Evolutionary conservation across 2,113 vertebrate genomes (phyloP), one percentile per base, ranked within the genome.

Genomic region (Geococcyx californianus): DNA sequence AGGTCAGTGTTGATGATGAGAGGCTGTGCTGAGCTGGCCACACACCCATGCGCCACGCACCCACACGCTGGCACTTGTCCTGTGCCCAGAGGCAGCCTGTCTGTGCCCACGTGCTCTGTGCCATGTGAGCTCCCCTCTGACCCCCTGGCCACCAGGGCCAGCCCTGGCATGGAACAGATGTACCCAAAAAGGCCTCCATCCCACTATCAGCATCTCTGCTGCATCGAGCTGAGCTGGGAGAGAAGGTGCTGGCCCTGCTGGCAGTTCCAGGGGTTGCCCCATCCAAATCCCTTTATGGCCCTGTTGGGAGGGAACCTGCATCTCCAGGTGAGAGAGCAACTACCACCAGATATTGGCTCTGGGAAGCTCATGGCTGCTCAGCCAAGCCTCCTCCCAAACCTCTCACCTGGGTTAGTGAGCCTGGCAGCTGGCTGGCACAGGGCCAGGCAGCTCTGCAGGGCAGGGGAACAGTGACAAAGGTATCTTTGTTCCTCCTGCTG

Each of bases 361-460:
- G n/a, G 62, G 77, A 60, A 89, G 54, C 29, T 59, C 12, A 12
- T 26, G 49, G 82, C 47, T 62, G 45, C 70, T 69, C 23, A 29
- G 44, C 19, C 87, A 66, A n/a, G 76, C 45, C 36, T 20, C 34
- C 20, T n/a, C 36, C 28, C 19, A 40, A n/a, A 28, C 21, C 31
- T 42, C 44, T 44, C 1, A 1, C 14, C 56, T 55, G 0, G 0
- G 31, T n/a, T 17, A 56, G 23, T 0, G 1, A 75, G 36, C 49
- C 87, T 72, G 29, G 67, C 70, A 89, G 38, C 59, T 58, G 6
- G 0, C 38, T 45, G 93, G 78, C 63, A 0, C 0, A 2, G 47
- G 52, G 69, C 66, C 90, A 80, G 66, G 59, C 67, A 79, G 70
- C 62, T 52, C 91, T 16, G 33, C 63, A 58, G 84, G 76, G 60